Evolutionary conservation across 2,888 invertebrate species (phyloP), one percentile per base, ranked within the genome.

Genomic region (Drosophila siamana): DNA sequence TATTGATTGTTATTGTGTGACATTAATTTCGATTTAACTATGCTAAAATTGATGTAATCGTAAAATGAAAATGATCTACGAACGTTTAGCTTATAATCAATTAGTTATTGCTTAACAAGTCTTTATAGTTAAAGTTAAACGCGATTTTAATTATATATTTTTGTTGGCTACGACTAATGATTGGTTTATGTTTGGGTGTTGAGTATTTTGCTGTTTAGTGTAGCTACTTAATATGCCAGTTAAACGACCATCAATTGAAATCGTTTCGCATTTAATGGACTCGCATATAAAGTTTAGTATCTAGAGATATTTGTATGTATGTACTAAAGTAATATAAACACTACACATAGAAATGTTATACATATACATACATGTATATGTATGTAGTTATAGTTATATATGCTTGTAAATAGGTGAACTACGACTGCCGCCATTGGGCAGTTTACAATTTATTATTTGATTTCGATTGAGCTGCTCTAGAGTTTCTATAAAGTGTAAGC

Each of bases 391-490:
- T n/a, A n/a, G n/a, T n/a, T n/a, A n/a, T 36, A 24, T 30, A 15
- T 41, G n/a, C 24, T n/a, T 51, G 59, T 26, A 43, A 0, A 28
- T 52, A 48, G 60, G 55, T 46, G 48, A 76, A 55, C 78, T 78
- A 78, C 83, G 68, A 83, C 78, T 83, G 80, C 50, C 74, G 57
- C 59, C 52, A 44, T 44, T 28, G 61, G 55, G 59, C 84, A 83
- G 80, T 80, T 85, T 79, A 85, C 86, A 80, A 79, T 74, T 68
- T 26, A 47, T 50, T 60, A 80, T 75, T 74, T 68, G 24, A 48
- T 47, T 56, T 63, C 41, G 63, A 74, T 59, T 54, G 62, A 24
- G 48, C 50, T 66, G 50, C 57, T 48, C 72, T 80, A 80, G 64
- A 60, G 59, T 41, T 30, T 38, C 85, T 79, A 75, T 51, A 57